Percentiles rank a stretch among this genome's conserved stretches.
Evolutionary conservation across 2,113 vertebrate species (phyloP).

Genomic region (Nothoprocta pentlandii): DNA sequence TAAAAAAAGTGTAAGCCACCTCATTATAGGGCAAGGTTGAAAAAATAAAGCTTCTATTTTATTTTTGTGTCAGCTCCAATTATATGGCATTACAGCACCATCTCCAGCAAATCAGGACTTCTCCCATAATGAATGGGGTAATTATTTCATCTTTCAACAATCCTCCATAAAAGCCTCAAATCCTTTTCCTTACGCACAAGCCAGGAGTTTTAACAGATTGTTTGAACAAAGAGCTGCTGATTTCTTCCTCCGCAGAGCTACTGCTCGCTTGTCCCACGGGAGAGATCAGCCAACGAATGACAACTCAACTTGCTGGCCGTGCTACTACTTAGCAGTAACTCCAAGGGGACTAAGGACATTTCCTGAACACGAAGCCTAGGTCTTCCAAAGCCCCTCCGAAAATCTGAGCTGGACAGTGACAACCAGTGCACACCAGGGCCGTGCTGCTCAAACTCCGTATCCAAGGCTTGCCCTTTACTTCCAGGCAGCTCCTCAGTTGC

Average conservation of each 20-base stretch:
- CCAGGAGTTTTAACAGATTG: background rate
- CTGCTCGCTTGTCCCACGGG: conserved; percentile 37
- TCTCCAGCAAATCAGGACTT: background rate
- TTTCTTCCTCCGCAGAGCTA: background rate
- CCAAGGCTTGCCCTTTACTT: background rate
- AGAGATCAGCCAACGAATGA: conserved; percentile 13
- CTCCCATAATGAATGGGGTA: background rate
- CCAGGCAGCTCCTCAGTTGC: background rate
- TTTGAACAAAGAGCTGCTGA: conserved; percentile 47
- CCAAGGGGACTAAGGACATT: background rate
- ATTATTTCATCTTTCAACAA: conserved; percentile 50
- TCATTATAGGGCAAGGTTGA: background rate
- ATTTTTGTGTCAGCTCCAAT: background rate
- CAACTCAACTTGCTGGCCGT: background rate
- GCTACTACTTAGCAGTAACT: background rate
- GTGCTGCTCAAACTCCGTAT: background rate
- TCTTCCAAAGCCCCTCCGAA: background rate
- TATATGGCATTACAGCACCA: background rate
- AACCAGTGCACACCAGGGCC: background rate
- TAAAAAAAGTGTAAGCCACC: background rate
- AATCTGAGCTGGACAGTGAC: background rate
- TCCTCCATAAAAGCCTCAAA: conserved; percentile 4
- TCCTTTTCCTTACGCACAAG: background rate
- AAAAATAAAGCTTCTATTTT: background rate
- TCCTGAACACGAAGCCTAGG: conserved; percentile 14